Evolutionary conservation across 2,888 invertebrate genomes (phyloP), one percentile per base, ranked within the genome.

Genomic region (Netelia virgata): DNA sequence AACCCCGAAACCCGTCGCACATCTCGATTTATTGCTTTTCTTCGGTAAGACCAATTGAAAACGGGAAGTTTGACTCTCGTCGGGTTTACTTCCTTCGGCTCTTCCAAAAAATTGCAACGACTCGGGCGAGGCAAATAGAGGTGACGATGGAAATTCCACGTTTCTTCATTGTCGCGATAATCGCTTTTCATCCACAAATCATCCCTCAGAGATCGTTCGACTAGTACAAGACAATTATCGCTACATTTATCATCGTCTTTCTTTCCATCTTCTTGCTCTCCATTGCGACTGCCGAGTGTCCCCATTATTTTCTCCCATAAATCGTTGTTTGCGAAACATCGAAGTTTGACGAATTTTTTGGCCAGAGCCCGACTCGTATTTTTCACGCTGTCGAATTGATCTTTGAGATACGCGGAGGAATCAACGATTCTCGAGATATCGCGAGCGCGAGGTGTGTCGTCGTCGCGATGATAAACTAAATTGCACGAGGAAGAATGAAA

Each of bases 341-440:
- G 84, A 61, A 88, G 61, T 69, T 88, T 89, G 59, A 88, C 76
- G 69, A 90, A 86, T 69, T 88, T 88, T 61, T 85, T 86, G 55
- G 77, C 85, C 70, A 86, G 82, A 72, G 84, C 86, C 64, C 78
- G 86, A 85, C 81, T 87, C 57, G 82, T 82, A 77, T 84, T 73
- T 64, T 85, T 88, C 59, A 80, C 81, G 79, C 70, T 74, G 64
- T 84, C 87, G 86, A 90, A 90, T 87, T 90, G 88, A 75, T 88
- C 86, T 85, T 85, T 81, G 76, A 88, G 84, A 88, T 90, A 90
- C 85, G 87, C 81, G 82, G 82, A 84, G 75, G 81, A 87, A 84
- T 83, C 85, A 82, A 55, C 86, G 86, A 89, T 84, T 78, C 81
- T 86, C 43, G 43, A 43, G 18, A 55, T 63, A 78, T 86, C 84